These are phyloP conservation scores for Peromyscus melanophrys DNA, from an alignment of 2,797 vertebrate genomes.

Conservation along the genomic window DNA sequence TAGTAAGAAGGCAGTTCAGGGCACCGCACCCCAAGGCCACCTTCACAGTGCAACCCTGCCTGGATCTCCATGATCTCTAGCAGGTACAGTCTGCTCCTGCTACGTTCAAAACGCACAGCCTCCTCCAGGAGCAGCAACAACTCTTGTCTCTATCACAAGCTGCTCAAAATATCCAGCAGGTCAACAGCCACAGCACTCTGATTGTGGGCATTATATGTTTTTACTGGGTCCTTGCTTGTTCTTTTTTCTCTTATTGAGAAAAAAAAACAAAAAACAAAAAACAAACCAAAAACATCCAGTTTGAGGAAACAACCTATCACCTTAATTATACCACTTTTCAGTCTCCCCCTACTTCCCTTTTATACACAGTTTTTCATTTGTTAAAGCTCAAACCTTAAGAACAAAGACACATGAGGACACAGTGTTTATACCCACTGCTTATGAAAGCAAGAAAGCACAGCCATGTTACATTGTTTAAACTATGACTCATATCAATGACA, in stretches of 20 bases:
- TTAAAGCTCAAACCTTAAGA: constrained; percentile 66
- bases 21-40: background rate
- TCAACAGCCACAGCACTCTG: constrained; percentile 65
- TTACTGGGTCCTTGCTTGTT: constrained; percentile 82
- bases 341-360: background rate
- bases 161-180: constrained; percentile 82
- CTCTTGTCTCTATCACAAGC: constrained; percentile 66
- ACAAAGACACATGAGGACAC: constrained; percentile 69
- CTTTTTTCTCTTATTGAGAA: constrained; percentile 74
- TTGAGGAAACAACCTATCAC: constrained; percentile 85
- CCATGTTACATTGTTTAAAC: constrained; percentile 73
- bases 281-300: constrained; percentile 60
- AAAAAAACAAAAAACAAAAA: too few species aligned
- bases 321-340: constrained; percentile 83
- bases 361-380: constrained; percentile 79
- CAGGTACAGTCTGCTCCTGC: constrained; percentile 47
- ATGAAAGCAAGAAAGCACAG: background rate
- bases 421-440: constrained; percentile 68
- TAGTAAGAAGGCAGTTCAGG: background rate
- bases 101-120: constrained; percentile 67
- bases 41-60: background rate
- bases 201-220: constrained; percentile 81
- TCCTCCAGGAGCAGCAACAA: constrained; percentile 67
- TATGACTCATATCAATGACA: constrained; percentile 65
- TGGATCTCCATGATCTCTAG: background rate